Evolutionary conservation across 2,113 vertebrate species (phyloP).

Genomic region (Sebastes fasciatus): DNA sequence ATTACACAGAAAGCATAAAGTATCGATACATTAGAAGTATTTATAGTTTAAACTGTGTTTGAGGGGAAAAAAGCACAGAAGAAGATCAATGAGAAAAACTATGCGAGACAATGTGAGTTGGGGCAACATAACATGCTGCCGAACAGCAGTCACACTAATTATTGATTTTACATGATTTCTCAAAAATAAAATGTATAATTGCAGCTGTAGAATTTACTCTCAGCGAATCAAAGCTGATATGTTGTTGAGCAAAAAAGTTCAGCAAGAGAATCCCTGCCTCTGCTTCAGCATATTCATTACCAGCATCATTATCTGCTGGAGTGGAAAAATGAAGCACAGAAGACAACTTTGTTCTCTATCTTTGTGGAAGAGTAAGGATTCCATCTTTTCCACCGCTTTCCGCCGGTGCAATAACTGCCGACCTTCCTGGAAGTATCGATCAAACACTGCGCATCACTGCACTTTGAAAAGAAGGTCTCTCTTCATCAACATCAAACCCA

Average conservation of each 20-base stretch:
- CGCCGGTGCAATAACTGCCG: slow-evolving; percentile 73
- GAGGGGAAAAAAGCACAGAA: not conserved
- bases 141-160: not conserved
- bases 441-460: slow-evolving; percentile 82
- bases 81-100: not conserved
- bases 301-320: slow-evolving; percentile 34
- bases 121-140: not conserved
- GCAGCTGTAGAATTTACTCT: not conserved
- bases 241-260: not conserved
- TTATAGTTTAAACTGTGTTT: not conserved
- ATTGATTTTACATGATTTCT: not conserved
- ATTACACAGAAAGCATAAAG: not conserved
- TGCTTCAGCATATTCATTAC: slow-evolving; percentile 30
- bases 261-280: not conserved
- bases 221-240: not conserved
- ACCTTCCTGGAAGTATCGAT: slow-evolving; percentile 78
- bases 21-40: no score
- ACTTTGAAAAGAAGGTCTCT: slow-evolving; percentile 83
- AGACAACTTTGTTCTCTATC: slow-evolving; percentile 50
- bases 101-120: not conserved
- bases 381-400: slow-evolving; percentile 49
- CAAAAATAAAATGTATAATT: not conserved
- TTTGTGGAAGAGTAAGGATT: slow-evolving; percentile 42
- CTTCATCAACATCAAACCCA: slow-evolving; percentile 89
- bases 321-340: slow-evolving; percentile 50